These are phyloP conservation scores for Nasonia giraulti DNA, from an alignment of 1,140 invertebrate species.

Conservation along the genomic window DNA sequence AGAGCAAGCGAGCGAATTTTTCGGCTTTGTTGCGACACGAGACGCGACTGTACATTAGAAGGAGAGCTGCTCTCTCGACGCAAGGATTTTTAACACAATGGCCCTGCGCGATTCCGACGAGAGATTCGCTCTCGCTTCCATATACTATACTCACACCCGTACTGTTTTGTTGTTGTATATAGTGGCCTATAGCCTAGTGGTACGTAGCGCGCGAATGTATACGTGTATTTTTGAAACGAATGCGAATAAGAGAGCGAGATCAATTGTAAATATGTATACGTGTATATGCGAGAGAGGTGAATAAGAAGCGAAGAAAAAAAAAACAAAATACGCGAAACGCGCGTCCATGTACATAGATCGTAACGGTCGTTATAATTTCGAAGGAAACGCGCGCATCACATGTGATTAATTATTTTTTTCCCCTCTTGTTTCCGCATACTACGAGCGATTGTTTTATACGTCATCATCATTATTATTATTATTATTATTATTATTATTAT, in stretches of 20 bases:
- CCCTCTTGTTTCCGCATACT: background rate
- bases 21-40: background rate
- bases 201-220: background rate
- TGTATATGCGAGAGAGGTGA: background rate
- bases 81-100: conserved; percentile 16
- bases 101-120: background rate
- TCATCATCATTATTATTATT: too few relatives aligned
- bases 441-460: background rate
- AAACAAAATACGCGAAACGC: background rate
- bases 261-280: background rate
- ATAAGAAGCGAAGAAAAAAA: background rate
- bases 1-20: background rate
- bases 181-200: background rate
- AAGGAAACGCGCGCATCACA: background rate
- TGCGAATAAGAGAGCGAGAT: too few relatives aligned
- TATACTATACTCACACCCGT: background rate
- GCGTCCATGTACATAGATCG: background rate
- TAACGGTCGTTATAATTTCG: background rate
- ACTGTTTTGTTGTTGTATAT: background rate
- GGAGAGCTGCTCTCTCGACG: background rate
- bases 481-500: background rate
- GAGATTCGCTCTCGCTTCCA: background rate
- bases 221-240: background rate
- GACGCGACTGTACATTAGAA: background rate
- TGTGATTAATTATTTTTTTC: background rate